phyloP scores from a whole-genome alignment of 2,797 vertebrate genomes.

The Masticophis lateralis region DNA sequence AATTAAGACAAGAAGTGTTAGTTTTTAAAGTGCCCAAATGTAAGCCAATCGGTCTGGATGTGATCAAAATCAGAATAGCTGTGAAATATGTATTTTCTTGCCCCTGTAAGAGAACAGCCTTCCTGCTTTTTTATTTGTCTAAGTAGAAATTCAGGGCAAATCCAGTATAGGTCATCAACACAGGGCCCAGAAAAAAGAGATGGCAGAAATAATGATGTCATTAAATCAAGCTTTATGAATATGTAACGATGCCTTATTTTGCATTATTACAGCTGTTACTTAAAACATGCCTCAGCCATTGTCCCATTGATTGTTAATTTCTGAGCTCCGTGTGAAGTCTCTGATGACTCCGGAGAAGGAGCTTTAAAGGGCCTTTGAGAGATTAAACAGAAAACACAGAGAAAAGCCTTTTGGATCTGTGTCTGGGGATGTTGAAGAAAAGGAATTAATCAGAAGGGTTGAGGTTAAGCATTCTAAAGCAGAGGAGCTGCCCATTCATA shows the following conservation, averaged over 20 bases:
- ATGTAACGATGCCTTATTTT: conserved; percentile 68
- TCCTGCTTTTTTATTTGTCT: conserved; percentile 43
- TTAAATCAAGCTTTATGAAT: conserved; percentile 72
- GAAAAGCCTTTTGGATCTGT: conserved; percentile 15
- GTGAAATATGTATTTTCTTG: conserved; percentile 10
- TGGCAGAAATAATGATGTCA: conserved; percentile 65
- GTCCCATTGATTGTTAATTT: conserved; percentile 48
- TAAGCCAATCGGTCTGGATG: neutral
- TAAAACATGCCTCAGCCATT: conserved; percentile 52
- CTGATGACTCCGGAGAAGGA: conserved; percentile 11
- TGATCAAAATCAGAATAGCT: neutral
- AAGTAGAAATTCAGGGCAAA: conserved; percentile 62
- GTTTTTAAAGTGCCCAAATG: neutral
- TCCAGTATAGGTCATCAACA: conserved; percentile 66
- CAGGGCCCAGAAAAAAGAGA: conserved; percentile 59
- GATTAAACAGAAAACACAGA: conserved; percentile 38
- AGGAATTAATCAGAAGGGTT: conserved; percentile 9
- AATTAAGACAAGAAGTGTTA: neutral
- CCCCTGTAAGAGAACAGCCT: conserved; percentile 1
- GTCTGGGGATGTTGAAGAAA: conserved; percentile 37
- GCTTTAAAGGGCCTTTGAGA: conserved; percentile 43
- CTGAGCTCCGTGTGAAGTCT: conserved; percentile 24
- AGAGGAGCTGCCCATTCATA: conserved; percentile 5
- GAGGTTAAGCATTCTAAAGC: conserved; percentile 19
- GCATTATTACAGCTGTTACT: conserved; percentile 65